Percentiles rank a stretch among this genome's conserved stretches.
phyloP scores from a whole-genome alignment of 2,888 invertebrate genomes.

The Hesperia comma region DNA sequence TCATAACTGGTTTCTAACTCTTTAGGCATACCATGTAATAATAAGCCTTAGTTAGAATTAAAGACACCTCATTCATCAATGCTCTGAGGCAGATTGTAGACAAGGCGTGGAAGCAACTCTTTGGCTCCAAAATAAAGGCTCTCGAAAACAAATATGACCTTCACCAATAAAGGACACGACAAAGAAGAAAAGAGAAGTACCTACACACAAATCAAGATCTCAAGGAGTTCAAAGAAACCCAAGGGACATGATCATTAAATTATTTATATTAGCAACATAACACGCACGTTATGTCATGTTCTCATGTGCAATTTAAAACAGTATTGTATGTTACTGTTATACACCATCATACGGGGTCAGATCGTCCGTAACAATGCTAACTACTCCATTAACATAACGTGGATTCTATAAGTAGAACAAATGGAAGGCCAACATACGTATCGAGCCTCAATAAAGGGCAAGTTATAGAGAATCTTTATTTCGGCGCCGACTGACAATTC shows the following conservation, averaged over 20 bases:
- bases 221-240: conserved; percentile 32
- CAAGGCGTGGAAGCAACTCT: too few species aligned
- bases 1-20: too few species aligned
- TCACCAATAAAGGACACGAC: too few species aligned
- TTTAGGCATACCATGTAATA: too few species aligned
- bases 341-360: conserved; percentile 62
- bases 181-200: not conserved
- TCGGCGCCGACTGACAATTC: not conserved
- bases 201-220: conserved; percentile 5
- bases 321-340: conserved; percentile 40
- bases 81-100: too few species aligned
- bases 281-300: conserved; percentile 31
- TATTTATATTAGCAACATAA: conserved; percentile 25
- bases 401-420: conserved; percentile 71
- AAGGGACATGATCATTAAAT: conserved; percentile 14
- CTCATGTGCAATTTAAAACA: conserved; percentile 35
- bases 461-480: conserved; percentile 12
- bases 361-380: conserved; percentile 79
- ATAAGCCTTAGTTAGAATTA: too few species aligned
- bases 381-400: conserved; percentile 78
- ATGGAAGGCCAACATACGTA: conserved; percentile 64
- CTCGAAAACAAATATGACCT: too few species aligned
- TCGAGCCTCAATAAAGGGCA: conserved; percentile 25
- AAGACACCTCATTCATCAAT: too few species aligned
- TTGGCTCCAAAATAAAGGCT: too few species aligned